Evolutionary conservation across 2,888 invertebrate species (phyloP).

Genomic region (Priocnemis perturbator): DNA sequence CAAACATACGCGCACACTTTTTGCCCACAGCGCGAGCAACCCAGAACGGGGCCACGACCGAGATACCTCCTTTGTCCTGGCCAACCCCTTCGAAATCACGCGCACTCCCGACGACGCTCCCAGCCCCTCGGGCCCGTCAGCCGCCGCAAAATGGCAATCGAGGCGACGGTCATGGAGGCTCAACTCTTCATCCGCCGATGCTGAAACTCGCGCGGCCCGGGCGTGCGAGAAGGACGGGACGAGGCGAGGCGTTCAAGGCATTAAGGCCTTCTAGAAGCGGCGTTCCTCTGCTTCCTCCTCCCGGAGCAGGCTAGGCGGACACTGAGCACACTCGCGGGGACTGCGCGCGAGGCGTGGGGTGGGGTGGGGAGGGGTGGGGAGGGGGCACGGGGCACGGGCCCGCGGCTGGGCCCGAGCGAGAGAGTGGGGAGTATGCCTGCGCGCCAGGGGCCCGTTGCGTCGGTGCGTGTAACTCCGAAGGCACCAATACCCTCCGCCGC

Average conservation of each 20-base stretch:
- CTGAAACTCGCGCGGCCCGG: no score
- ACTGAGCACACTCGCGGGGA: conserved; percentile 64
- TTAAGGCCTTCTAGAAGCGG: conserved; percentile 40
- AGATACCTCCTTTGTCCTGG: no score
- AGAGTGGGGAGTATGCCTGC: conserved; percentile 23
- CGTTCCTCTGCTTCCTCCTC: conserved; percentile 25
- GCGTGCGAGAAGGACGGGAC: no score
- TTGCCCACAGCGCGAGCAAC: no score
- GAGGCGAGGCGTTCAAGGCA: conserved; percentile 22
- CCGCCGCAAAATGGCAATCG: no score
- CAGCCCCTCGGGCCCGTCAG: neutral
- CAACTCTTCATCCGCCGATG: no score
- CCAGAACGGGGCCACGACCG: no score
- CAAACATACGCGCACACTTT: no score
- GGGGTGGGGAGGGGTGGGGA: conserved; percentile 26
- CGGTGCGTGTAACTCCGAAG: conserved; percentile 46
- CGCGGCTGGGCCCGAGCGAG: conserved; percentile 5
- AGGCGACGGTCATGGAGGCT: no score
- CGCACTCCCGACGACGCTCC: no score
- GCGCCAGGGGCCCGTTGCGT: conserved; percentile 30
- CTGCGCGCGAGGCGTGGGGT: conserved; percentile 53
- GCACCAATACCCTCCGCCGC: conserved; percentile 46
- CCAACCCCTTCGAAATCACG: no score
- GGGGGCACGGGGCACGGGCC: conserved; percentile 3
- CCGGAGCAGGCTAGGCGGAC: neutral